A percentile compares a stretch with the other conserved stretches of the same genome.
Conservation (phyloP, 1,140 invertebrate species). For the Anastrepha ludens region DNA sequence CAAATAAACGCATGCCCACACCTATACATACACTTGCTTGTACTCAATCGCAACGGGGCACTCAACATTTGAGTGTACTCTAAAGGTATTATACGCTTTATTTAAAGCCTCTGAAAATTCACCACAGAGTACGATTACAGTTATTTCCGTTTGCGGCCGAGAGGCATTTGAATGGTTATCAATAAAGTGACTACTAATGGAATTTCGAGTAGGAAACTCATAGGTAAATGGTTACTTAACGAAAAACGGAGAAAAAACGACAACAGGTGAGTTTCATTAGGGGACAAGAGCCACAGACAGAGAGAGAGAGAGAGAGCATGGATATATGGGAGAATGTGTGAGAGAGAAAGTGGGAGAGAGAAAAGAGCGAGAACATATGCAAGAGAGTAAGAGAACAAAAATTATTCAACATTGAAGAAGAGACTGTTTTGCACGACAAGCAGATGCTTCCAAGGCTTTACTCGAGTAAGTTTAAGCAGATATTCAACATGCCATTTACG, state of each 20-base stretch:
- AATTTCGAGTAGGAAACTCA: constrained; percentile 38
- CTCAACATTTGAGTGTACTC: constrained; percentile 35
- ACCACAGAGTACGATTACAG: constrained; percentile 43
- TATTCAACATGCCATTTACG: no score
- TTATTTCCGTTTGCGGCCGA: constrained; percentile 50
- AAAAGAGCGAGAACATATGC: background rate
- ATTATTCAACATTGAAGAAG: background rate
- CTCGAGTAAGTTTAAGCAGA: no score
- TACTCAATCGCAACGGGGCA: background rate
- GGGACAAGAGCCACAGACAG: background rate
- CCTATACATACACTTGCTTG: background rate
- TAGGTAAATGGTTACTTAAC: constrained; percentile 21
- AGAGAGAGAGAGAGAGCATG: background rate
- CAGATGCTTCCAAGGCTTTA: no score
- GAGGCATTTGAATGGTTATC: constrained; percentile 38
- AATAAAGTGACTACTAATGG: constrained; percentile 25
- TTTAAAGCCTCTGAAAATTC: constrained; percentile 26
- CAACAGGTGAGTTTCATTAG: constrained; percentile 20
- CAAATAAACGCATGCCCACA: background rate
- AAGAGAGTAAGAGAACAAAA: background rate
- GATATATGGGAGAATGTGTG: background rate
- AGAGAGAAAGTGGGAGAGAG: background rate
- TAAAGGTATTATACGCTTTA: constrained; percentile 46
- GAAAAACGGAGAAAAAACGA: background rate
- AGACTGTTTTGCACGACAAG: no score